phyloP scores from a whole-genome alignment of 2,797 vertebrate genomes.

The Coregonus sp. region DNA sequence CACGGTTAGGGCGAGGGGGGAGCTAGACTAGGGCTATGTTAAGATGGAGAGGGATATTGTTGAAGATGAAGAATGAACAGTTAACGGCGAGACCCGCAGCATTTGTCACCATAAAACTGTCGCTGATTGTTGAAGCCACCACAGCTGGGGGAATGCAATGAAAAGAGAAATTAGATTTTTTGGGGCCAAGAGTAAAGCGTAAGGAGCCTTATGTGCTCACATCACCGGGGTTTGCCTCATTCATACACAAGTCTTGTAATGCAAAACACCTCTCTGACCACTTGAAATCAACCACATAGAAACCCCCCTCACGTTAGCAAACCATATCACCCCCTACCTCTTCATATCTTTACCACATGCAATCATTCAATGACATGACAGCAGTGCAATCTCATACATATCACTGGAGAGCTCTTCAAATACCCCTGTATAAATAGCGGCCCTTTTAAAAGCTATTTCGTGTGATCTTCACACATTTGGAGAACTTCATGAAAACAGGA shows the following conservation, averaged over 20 bases:
- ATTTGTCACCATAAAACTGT: slow-evolving; percentile 62
- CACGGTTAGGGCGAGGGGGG: not conserved
- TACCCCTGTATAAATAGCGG: slow-evolving; percentile 2
- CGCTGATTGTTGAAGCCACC: slow-evolving; percentile 62
- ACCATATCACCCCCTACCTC: too few relatives aligned
- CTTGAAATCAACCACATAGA: slow-evolving; percentile 30
- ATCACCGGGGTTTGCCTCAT: slow-evolving; percentile 35
- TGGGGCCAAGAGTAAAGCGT: not conserved
- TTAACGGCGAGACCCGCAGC: slow-evolving; percentile 59
- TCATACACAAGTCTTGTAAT: slow-evolving; percentile 41
- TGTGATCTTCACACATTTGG: slow-evolving; percentile 28
- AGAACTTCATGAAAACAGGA: slow-evolving; percentile 25
- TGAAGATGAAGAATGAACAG: slow-evolving; percentile 60
- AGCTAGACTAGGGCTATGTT: slow-evolving; percentile 26
- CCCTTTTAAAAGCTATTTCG: slow-evolving; percentile 10
- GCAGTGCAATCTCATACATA: not conserved
- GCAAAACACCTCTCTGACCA: slow-evolving; percentile 38
- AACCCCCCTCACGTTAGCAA: slow-evolving; percentile 9
- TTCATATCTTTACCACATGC: slow-evolving; percentile 16
- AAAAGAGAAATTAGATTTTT: slow-evolving; percentile 51
- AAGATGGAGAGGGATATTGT: slow-evolving; percentile 56
- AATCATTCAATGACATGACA: slow-evolving; percentile 15
- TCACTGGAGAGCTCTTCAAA: not conserved
- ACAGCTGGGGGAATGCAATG: slow-evolving; percentile 64
- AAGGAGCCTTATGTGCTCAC: slow-evolving; percentile 17